Evolutionary conservation across 2,113 vertebrate genomes (phyloP).

Genomic region (Pachypanchax playfairii): DNA sequence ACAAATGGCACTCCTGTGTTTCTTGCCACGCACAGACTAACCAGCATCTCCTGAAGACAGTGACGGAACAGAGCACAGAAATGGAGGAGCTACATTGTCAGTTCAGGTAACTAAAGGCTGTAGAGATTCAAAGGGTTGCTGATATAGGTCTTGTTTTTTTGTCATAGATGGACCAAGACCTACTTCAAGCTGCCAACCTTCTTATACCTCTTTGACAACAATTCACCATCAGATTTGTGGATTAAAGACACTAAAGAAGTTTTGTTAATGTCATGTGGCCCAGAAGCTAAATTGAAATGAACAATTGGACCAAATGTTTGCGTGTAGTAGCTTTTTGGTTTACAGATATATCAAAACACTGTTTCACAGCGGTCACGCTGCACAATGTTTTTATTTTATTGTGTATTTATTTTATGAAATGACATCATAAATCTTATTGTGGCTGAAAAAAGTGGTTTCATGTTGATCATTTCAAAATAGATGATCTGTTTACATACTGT

Average conservation of each 20-base stretch:
- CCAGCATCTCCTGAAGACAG: conserved; percentile 86
- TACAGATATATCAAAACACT: background rate
- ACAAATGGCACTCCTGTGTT: conserved; percentile 62
- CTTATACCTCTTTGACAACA: conserved; percentile 3
- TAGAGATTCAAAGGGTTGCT: conserved; percentile 2
- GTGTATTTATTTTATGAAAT: background rate
- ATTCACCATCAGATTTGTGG: background rate
- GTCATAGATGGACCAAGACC: background rate
- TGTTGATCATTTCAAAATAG: background rate
- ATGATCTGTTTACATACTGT: too few species aligned
- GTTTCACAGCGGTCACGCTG: too few species aligned
- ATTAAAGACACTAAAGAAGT: background rate
- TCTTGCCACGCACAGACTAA: conserved; percentile 84
- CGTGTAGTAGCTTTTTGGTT: background rate
- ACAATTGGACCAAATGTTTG: background rate
- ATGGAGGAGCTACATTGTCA: conserved; percentile 84
- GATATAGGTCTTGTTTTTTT: conserved; percentile 1
- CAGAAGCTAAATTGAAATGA: background rate
- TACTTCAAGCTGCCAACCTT: background rate
- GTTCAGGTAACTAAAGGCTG: conserved; percentile 85
- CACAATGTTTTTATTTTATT: too few species aligned
- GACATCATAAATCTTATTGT: background rate
- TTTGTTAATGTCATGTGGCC: background rate
- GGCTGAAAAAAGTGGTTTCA: background rate
- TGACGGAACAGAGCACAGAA: conserved; percentile 85